Percentiles rank a stretch among this genome's conserved stretches.
These are phyloP conservation scores for Carlito syrichta DNA, from an alignment of 2,113 vertebrate species.

Conservation along the genomic window DNA sequence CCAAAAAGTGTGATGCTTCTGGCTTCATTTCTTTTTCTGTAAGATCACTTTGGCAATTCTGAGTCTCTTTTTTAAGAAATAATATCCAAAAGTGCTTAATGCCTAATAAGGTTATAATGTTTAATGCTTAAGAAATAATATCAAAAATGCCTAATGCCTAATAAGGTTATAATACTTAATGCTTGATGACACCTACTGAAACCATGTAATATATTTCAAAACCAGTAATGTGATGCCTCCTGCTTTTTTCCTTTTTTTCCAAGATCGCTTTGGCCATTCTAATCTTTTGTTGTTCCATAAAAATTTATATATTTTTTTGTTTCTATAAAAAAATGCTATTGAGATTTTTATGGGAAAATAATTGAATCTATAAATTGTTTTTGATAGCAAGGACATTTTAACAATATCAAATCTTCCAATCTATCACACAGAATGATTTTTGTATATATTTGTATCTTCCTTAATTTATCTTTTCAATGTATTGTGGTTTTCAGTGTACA, in stretches of 20 bases:
- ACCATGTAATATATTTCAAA: not conserved
- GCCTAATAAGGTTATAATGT: too few species aligned
- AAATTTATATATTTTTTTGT: not conserved
- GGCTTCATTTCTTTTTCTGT: not conserved
- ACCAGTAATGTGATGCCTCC: too few species aligned
- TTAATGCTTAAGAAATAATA: too few species aligned
- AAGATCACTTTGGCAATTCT: not conserved
- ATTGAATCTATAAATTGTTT: not conserved
- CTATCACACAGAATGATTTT: not conserved
- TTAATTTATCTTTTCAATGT: not conserved
- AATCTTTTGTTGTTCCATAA: not conserved
- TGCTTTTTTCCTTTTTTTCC: too few species aligned
- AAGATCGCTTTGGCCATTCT: not conserved
- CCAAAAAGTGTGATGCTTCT: not conserved
- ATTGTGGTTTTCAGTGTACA: not conserved
- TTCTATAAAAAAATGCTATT: not conserved
- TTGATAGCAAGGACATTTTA: not conserved
- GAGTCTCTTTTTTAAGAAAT: too few species aligned
- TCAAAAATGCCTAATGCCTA: not conserved
- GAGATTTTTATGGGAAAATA: not conserved
- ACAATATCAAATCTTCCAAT: not conserved
- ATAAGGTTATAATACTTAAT: not conserved
- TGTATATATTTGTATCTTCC: not conserved
- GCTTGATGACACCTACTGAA: not conserved
- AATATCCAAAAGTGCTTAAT: too few species aligned